These are phyloP conservation scores for Mastigias papua DNA, from an alignment of 30 jellyfish, hydroid and myxozoan genomes.

Conservation along the genomic window DNA sequence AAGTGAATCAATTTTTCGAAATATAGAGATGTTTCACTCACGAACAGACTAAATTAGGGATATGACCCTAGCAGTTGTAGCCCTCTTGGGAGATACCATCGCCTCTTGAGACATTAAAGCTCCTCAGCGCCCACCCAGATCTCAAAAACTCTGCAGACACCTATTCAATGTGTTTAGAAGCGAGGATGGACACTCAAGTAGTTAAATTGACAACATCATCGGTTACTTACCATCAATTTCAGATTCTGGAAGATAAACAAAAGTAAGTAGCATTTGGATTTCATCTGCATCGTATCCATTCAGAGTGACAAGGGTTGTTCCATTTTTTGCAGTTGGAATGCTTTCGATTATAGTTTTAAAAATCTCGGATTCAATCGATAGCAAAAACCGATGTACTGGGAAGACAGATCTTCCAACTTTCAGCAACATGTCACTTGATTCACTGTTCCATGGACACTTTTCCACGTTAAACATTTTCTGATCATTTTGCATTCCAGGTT, in stretches of 20 bases:
- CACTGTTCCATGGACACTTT: slow-evolving; percentile 69
- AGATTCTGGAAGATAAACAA: slow-evolving; percentile 65
- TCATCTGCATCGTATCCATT: slow-evolving; percentile 73
- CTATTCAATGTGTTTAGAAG: too few species aligned
- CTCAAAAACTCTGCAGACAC: too few species aligned
- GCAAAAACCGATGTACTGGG: slow-evolving; percentile 59
- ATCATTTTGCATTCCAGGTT: neutral
- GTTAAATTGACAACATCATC: too few species aligned
- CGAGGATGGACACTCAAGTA: too few species aligned
- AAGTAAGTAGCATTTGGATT: slow-evolving; percentile 65
- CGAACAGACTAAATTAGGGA: too few species aligned
- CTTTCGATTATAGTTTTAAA: slow-evolving; percentile 66
- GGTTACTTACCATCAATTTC: slow-evolving; percentile 60
- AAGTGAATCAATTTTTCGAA: too few species aligned
- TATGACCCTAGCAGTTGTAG: too few species aligned
- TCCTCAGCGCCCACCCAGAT: too few species aligned
- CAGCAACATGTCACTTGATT: slow-evolving; percentile 54
- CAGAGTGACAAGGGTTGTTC: slow-evolving; percentile 67
- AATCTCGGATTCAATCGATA: slow-evolving; percentile 75
- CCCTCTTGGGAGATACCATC: too few species aligned
- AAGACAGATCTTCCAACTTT: slow-evolving; percentile 65
- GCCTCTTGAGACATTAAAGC: too few species aligned
- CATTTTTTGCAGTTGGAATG: slow-evolving; percentile 38
- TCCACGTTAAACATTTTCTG: slow-evolving; percentile 12
- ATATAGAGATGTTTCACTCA: too few species aligned